These are phyloP conservation scores for Anser brachyrhynchus DNA, from an alignment of 2,113 vertebrate species.

Conservation along the genomic window DNA sequence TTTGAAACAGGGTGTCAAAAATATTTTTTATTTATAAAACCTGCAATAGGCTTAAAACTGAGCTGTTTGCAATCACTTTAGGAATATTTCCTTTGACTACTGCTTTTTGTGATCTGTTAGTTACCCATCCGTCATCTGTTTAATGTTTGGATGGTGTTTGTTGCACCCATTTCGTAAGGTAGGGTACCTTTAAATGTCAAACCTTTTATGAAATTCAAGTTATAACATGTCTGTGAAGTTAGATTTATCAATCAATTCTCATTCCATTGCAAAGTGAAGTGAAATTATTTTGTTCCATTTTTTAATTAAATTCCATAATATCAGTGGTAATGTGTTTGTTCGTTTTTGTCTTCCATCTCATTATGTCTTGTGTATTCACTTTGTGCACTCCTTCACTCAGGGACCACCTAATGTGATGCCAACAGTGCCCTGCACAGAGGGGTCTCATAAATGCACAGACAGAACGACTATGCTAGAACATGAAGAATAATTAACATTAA, in stretches of 20 bases:
- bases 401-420: background rate
- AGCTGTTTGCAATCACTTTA: background rate
- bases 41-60: background rate
- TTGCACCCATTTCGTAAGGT: background rate
- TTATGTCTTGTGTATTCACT: background rate
- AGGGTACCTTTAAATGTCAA: background rate
- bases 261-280: background rate
- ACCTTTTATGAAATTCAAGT: background rate
- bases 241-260: background rate
- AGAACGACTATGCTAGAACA: background rate
- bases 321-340: too few relatives aligned
- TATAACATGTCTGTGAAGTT: background rate
- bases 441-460: background rate
- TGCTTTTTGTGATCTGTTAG: background rate
- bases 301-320: background rate
- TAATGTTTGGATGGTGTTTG: background rate
- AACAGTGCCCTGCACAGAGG: background rate
- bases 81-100: background rate
- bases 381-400: background rate
- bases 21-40: background rate
- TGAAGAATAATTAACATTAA: background rate
- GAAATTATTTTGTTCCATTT: background rate
- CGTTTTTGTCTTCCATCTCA: rapidly evolving
- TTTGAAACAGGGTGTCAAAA: background rate
- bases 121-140: background rate